These are phyloP conservation scores for Orchesella cincta DNA, from an alignment of 1,140 invertebrate species.

Conservation along the genomic window DNA sequence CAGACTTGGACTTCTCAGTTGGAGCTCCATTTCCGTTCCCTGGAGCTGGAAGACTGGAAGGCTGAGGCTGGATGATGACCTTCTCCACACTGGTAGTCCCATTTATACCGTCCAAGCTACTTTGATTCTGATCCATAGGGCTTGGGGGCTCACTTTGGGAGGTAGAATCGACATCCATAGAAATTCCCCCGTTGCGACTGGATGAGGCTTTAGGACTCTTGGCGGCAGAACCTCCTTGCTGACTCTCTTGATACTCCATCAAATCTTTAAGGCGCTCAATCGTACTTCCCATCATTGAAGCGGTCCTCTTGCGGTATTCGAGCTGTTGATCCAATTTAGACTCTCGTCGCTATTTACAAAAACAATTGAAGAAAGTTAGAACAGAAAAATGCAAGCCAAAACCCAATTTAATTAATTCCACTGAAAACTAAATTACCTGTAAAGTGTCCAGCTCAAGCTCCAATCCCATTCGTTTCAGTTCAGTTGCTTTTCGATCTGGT, in stretches of 20 bases:
- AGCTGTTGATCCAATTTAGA: conserved; percentile 74
- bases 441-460: conserved; percentile 71
- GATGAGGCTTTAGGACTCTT: not conserved
- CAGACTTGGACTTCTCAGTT: conserved; percentile 23
- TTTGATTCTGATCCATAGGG: not conserved
- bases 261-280: conserved; percentile 55
- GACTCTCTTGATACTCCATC: not conserved
- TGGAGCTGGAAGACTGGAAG: not conserved
- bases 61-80: no score
- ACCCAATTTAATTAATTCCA: conserved; percentile 23
- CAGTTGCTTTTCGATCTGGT: conserved; percentile 82
- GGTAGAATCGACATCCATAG: not conserved
- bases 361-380: conserved; percentile 7
- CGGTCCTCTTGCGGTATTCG: conserved; percentile 80
- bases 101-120: not conserved
- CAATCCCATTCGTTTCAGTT: conserved; percentile 70
- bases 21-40: no score
- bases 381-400: conserved; percentile 52
- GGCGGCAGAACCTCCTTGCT: not conserved
- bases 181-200: not conserved
- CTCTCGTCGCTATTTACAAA: conserved; percentile 65
- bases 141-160: conserved; percentile 1
- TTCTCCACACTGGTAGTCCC: not conserved
- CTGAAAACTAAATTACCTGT: conserved; percentile 62
- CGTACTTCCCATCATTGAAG: conserved; percentile 80